A percentile compares a stretch with the other conserved stretches of the same genome.
Conservation (phyloP, 2,113 vertebrate genomes). For the Fregetta grallaria region DNA sequence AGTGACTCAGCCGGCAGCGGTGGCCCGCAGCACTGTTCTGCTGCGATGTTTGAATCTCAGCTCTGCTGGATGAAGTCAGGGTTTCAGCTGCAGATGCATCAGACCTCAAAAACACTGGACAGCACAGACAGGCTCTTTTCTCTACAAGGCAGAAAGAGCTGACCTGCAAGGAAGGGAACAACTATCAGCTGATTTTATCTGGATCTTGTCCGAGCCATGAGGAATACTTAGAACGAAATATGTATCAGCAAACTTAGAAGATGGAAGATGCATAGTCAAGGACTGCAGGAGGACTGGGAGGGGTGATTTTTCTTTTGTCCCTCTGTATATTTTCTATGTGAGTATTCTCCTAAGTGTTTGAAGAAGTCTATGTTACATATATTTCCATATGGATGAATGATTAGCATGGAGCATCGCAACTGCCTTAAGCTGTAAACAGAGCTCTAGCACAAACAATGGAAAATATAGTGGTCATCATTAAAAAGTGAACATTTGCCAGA, state of each 20-base stretch:
- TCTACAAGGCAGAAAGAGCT: not conserved
- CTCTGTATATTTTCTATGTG: not conserved
- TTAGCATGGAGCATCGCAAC: not conserved
- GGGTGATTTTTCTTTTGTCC: not conserved
- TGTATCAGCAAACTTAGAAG: not conserved
- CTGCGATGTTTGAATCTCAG: not conserved
- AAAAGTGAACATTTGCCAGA: conserved; percentile 21
- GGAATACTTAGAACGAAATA: not conserved
- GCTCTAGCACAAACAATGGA: conserved; percentile 4
- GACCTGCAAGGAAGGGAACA: not conserved
- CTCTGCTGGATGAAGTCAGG: not conserved
- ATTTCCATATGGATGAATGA: not conserved
- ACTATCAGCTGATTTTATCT: not conserved
- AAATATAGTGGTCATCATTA: conserved; percentile 17
- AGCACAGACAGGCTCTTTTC: not conserved
- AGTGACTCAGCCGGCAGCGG: not conserved
- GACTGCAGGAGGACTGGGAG: not conserved
- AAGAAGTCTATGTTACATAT: not conserved
- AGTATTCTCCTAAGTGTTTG: not conserved
- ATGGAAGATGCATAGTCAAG: not conserved
- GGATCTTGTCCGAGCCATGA: not conserved
- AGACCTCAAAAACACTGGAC: not conserved
- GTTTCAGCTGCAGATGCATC: not conserved
- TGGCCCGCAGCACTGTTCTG: not conserved
- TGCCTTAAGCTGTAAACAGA: conserved; percentile 4